Base-by-base conservation (phyloP, 2,888 invertebrate genomes). In the Oscheius sp. region DNA sequence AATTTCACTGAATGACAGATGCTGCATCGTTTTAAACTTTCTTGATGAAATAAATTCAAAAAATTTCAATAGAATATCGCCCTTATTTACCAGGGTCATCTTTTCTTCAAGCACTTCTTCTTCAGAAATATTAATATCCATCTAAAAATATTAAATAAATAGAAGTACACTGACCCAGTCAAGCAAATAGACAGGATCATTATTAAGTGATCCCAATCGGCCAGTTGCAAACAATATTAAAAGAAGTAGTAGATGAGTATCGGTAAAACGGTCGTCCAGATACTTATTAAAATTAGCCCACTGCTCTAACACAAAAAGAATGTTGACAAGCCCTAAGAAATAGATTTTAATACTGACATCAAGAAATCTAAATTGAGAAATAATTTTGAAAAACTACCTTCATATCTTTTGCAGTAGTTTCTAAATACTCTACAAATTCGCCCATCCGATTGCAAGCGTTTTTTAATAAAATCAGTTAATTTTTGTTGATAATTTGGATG, bases 11-110 rank as follows among this genome's bases (percentile, higher is more conserved):
- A 71, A 76, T 10, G 74, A 72, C 23, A 76, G 48, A 45, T 46
- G 55, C 23, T 46, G 25, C 45, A 74, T 46, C 20, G 68, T 71
- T 10, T 72, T 70, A 71, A 76, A 76, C 31, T 65, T 69, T 15
- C 76, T 64, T 0, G 74, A 76, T 0, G 74, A 65, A 23, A 76
- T 55, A 37, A 74, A 76, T 34, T 76, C 76, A 29, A 76, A 63
- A 48, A 76, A 76, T 20, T 29, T 25, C 12, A 61, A 10, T 3
- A 61, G 25, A 39, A 61, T n/a, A 6, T 37, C 50, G 42, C 61
- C 61, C 31, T 61, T 61, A 15, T 61, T 34, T 33, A n/a, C 17
- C 17, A 34, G 37, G 10, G 23, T 15, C 4, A 55, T 4, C 48
- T 23, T 20, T 25, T 20, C 48, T 20, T n/a, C 17, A 15, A 12